phyloP scores from a whole-genome alignment of 2,113 vertebrate species.

The Tetrax tetrax region DNA sequence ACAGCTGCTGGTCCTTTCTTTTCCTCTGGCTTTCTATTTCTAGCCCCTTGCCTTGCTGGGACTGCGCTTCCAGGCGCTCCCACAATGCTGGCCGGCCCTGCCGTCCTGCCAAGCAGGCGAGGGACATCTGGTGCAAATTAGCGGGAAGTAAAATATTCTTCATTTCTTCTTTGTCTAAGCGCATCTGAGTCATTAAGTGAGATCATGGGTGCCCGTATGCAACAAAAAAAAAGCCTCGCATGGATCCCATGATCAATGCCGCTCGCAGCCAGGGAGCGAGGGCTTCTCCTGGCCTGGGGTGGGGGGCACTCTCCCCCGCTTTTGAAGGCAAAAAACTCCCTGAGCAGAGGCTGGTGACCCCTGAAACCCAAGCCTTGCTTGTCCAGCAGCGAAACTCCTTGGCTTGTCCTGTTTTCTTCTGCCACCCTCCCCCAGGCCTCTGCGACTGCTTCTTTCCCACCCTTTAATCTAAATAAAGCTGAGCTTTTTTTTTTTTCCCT shows the following conservation, averaged over 20 bases:
- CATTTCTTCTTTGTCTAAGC: constrained; percentile 54
- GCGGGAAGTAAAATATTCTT: constrained; percentile 57
- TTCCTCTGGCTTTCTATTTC: constrained; percentile 49
- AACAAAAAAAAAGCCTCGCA: not conserved
- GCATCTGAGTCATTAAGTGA: constrained; percentile 69
- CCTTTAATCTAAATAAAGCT: constrained; percentile 82
- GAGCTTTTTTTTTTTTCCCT: not conserved
- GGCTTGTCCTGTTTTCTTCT: constrained; percentile 34
- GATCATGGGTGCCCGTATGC: constrained; percentile 42
- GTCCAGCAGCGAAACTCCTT: not conserved
- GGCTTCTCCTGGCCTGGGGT: not conserved
- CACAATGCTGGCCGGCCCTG: not conserved
- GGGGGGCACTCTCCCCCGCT: fast-evolving
- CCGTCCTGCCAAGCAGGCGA: constrained; percentile 23
- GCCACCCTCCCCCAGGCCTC: constrained; percentile 15
- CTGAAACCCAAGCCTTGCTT: not conserved
- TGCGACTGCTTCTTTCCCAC: constrained; percentile 73
- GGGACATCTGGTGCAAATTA: constrained; percentile 71
- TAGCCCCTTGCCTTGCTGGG: not conserved
- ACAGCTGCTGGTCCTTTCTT: not conserved
- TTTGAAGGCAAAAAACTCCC: not conserved
- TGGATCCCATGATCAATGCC: not conserved
- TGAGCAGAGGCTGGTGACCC: not conserved
- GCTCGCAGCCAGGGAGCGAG: not conserved
- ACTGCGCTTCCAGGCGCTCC: constrained; percentile 43